Evolutionary conservation across 1,140 invertebrate genomes (phyloP).

Genomic region (Drosophila azteca): DNA sequence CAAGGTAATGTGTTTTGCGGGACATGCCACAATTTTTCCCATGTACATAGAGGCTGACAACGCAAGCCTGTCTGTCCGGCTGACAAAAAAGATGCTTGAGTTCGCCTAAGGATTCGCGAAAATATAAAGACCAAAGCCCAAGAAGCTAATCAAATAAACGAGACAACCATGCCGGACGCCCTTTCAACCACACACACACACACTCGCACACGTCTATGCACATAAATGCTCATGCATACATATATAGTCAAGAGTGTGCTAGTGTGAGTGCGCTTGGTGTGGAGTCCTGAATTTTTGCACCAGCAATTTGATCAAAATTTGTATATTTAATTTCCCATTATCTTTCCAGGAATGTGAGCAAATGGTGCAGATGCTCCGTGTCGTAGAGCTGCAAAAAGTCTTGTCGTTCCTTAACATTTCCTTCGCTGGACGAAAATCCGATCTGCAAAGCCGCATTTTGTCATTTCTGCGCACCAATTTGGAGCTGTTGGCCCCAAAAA

Average conservation of each 20-base stretch:
- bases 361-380: conserved; percentile 93
- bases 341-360: conserved; percentile 86
- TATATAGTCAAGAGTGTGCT: conserved; percentile 24
- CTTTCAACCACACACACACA: conserved; percentile 23
- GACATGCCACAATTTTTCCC: conserved; percentile 52
- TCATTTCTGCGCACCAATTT: conserved; percentile 90
- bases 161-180: conserved; percentile 24
- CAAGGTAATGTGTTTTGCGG: conserved; percentile 62
- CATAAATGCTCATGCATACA: conserved; percentile 42
- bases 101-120: too few species aligned
- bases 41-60: conserved; percentile 22
- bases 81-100: not conserved
- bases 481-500: conserved; percentile 90
- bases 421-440: conserved; percentile 94
- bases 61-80: conserved; percentile 1
- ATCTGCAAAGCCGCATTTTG: conserved; percentile 91
- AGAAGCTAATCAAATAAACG: too few species aligned
- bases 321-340: not conserved
- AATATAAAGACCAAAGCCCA: not conserved
- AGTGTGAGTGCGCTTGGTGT: conserved; percentile 25
- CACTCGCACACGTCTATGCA: conserved; percentile 14
- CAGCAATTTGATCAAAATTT: conserved; percentile 21
- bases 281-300: conserved; percentile 42
- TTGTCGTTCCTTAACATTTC: conserved; percentile 92
- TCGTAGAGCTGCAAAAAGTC: conserved; percentile 91